phyloP scores from a whole-genome alignment of 2,888 invertebrate species.

The Psylliodes chrysocephalus region DNA sequence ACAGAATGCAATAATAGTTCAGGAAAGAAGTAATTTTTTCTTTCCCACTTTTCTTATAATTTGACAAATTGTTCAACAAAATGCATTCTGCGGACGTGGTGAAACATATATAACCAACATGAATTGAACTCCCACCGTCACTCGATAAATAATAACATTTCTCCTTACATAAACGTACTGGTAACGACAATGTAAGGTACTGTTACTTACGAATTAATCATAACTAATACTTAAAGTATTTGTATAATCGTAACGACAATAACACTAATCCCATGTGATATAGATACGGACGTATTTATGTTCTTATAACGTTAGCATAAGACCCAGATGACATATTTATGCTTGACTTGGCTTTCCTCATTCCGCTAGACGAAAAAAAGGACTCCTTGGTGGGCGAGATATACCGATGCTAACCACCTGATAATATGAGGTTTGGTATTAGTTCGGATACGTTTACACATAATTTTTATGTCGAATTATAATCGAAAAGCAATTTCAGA shows the following conservation, averaged over 20 bases:
- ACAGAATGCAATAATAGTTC: no score
- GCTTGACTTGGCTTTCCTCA: conserved; percentile 2
- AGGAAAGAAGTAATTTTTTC: no score
- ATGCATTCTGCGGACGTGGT: no score
- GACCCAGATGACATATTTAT: conserved; percentile 4
- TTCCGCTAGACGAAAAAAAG: conserved; percentile 1
- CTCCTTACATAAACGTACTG: no score
- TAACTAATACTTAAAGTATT: neutral
- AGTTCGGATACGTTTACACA: neutral
- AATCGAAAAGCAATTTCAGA: no score
- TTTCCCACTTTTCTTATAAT: no score
- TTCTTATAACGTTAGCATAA: neutral
- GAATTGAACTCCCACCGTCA: no score
- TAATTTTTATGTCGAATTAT: no score
- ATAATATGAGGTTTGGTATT: conserved; percentile 8
- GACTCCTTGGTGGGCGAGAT: conserved; percentile 18
- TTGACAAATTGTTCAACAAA: no score
- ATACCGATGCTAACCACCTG: conserved; percentile 22
- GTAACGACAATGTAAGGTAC: neutral
- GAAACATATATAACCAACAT: no score
- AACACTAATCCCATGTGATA: neutral
- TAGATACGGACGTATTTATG: neutral
- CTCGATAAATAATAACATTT: no score
- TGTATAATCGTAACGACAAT: neutral
- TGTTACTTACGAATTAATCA: neutral